Evolutionary conservation across 2,797 vertebrate genomes (phyloP), one percentile per base, ranked within the genome.

Genomic region (Eulemur rubriventer): DNA sequence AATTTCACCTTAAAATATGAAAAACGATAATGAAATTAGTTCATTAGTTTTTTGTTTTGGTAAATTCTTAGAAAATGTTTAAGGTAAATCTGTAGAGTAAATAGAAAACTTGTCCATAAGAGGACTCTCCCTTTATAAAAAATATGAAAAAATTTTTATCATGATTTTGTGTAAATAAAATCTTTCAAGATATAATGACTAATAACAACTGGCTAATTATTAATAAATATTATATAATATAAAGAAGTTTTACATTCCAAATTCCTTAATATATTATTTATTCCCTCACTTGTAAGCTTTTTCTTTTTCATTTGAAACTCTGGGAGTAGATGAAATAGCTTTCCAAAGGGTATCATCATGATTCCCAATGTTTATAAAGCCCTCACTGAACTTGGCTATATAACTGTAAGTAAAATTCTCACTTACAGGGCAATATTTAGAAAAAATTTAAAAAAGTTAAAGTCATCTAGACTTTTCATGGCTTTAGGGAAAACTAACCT

Each of bases 401-500:
- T 63, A 94, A 5, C 13, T 86, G 43, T 30, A 97, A 91, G 28
- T 97, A 91, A 98, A 96, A 80, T 26, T 87, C 5, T 73, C 85
- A 94, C 35, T 50, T 94, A 82, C 65, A 96, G 2, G 20, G 7
- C 33, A 89, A 48, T 96, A 84, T n/a, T 72, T 96, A 65, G 13
- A 83, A 95, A 93, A 97, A 97, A 84, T 94, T 57, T 92, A 92
- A 93, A 97, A 93, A 55, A 50, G 90, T 97, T 97, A 95, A 97
- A 92, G 35, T 95, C 50, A 96, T 94, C 20, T 26, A 97, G 76
- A 94, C 63, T 78, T 43, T 83, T 96, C 94, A 82, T 92, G 48
- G 46, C 30, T 97, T 95, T 92, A 95, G 38, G 30, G 55, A 97
- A 97, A 96, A 30, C 76, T 95, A 98, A 91, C 69, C 2, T 35